These are phyloP conservation scores for Alligator sinensis DNA, from an alignment of 2,113 vertebrate genomes.

Conservation along the genomic window DNA sequence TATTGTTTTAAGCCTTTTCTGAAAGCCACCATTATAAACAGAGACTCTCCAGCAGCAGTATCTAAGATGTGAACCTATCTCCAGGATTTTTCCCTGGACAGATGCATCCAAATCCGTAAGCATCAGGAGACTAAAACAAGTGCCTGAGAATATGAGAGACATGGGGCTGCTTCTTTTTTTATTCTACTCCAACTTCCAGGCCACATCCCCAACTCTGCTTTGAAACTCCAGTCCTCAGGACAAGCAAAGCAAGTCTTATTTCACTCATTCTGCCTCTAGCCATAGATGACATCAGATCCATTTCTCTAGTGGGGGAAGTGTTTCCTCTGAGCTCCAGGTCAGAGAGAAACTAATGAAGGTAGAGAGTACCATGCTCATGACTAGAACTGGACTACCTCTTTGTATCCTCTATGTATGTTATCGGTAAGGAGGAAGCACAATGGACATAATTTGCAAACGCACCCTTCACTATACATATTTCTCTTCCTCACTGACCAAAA, in stretches of 20 bases:
- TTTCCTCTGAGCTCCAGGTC: neutral
- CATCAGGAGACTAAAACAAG: neutral
- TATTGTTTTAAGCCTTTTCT: neutral
- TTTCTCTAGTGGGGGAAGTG: neutral
- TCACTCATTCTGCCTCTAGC: neutral
- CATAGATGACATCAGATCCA: neutral
- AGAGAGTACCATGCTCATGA: neutral
- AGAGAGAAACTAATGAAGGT: neutral
- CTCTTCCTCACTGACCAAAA: neutral
- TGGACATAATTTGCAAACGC: neutral
- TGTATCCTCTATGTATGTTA: neutral
- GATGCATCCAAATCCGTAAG: conserved; percentile 10
- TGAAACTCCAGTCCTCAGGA: conserved; percentile 27
- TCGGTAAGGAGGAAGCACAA: neutral
- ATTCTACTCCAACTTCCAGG: neutral
- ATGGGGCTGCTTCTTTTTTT: conserved; percentile 21
- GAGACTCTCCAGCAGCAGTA: neutral
- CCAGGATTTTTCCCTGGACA: neutral
- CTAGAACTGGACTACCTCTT: neutral
- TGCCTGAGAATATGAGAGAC: neutral
- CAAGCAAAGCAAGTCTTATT: conserved; percentile 12
- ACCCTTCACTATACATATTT: neutral
- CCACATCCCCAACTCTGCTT: neutral
- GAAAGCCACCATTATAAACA: neutral
- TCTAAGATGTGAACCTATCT: neutral